Evolutionary conservation across 2,113 vertebrate species (phyloP), one percentile per base, ranked within the genome.

Genomic region (Misgurnus anguillicaudatus): DNA sequence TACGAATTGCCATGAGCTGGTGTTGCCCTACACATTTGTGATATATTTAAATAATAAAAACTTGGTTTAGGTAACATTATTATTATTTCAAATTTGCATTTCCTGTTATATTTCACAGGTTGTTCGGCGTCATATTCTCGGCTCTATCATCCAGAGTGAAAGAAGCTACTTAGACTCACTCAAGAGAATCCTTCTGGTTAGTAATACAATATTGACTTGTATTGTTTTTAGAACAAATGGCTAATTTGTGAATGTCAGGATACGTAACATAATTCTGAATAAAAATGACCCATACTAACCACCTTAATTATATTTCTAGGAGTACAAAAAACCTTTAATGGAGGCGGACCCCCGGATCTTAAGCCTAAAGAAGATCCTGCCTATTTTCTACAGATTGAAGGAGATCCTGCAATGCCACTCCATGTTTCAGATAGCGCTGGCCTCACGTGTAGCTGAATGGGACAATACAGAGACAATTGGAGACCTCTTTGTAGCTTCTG

Each of bases 361-460:
- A 84, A 95, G 94, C 0, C 63, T 76, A 4, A 86, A 91, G 51
- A 96, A 96, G 89, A 92, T 94, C 85, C 94, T 92, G 39, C 83
- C 80, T 47, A 92, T 96, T 39, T 95, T 96, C 60, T 93, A 91
- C 74, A 89, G 93, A 0, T 90, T 96, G 65, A 89, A 85, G 81
- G 94, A 95, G 90, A 94, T 96, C 82, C 90, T 94, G 72, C 94
- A 96, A 80, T 96, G 94, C 83, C 95, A 96, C 84, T 94, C 93
- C 90, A 94, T 96, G 92, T 95, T 96, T 91, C 94, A 94, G 88
- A 96, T 96, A 0, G 94, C 95, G 4, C 87, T 96, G 67, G 87
- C 93, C 4, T 95, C 94, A 0, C 93, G 93, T 0, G 94, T 95
- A 71, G 90, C 93, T 0, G 94, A 96, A 87, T 96, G 95, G 95